Conservation (phyloP, 2,797 vertebrate genomes). For the Pyrocephalus nanus region DNA sequence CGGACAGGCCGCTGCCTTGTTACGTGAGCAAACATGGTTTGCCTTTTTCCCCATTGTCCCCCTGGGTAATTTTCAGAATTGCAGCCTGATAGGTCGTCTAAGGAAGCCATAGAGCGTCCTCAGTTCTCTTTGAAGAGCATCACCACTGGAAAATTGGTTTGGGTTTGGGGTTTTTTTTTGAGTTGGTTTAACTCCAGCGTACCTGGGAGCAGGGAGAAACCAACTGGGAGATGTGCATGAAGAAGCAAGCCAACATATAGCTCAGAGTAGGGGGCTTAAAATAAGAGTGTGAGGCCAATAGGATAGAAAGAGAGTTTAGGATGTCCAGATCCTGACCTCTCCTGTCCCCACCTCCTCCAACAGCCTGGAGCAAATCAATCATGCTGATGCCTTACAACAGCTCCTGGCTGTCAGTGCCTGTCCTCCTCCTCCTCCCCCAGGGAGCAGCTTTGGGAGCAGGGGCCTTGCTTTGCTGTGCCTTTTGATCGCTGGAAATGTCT, state of each 20-base stretch:
- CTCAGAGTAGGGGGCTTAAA: background rate
- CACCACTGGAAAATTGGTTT: background rate
- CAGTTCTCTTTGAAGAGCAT: background rate
- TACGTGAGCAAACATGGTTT: background rate
- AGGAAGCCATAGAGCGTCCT: background rate
- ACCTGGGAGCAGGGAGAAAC: background rate
- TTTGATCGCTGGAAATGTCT: background rate
- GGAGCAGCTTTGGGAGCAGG: background rate
- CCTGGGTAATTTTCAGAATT: background rate
- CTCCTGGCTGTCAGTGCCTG: background rate
- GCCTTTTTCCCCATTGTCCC: background rate
- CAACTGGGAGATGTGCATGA: background rate
- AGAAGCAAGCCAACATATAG: background rate
- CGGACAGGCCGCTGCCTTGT: background rate
- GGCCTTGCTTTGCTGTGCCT: background rate
- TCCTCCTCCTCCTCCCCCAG: background rate
- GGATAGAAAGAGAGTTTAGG: background rate
- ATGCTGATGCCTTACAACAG: background rate
- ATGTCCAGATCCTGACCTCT: background rate
- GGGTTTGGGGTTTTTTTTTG: background rate
- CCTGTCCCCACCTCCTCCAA: background rate
- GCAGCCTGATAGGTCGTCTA: background rate
- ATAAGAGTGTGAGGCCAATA: background rate
- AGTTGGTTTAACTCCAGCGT: background rate
- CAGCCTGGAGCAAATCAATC: background rate